A percentile compares a stretch with the other conserved stretches of the same genome.
phyloP scores from a whole-genome alignment of 2,797 vertebrate genomes.

The Enteromius thamalakanensis region DNA sequence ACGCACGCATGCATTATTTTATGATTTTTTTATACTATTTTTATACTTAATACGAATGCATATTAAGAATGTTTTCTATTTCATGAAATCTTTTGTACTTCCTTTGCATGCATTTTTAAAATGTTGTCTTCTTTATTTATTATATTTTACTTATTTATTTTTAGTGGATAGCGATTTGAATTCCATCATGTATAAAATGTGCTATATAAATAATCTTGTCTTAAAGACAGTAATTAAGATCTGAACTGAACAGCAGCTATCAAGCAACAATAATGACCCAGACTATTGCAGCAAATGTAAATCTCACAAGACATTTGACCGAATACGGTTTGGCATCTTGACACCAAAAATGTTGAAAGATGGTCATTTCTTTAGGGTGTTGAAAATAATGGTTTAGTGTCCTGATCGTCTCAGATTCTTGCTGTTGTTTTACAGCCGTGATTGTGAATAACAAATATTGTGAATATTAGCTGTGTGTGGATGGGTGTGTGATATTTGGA shows the following conservation, averaged over 20 bases:
- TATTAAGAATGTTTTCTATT: not conserved
- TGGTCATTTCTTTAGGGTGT: not conserved
- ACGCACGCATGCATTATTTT: not conserved
- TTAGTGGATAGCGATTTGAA: not conserved
- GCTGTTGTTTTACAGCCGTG: not conserved
- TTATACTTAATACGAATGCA: not conserved
- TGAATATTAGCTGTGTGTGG: constrained; percentile 34
- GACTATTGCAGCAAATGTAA: not conserved
- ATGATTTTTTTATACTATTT: not conserved
- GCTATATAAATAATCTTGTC: not conserved
- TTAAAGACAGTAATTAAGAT: not conserved
- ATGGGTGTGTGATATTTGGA: constrained; percentile 66
- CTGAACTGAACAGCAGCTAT: not conserved
- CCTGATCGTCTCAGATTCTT: not conserved
- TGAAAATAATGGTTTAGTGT: not conserved
- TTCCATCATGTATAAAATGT: not conserved
- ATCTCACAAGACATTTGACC: not conserved
- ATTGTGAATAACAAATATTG: constrained; percentile 17
- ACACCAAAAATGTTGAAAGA: not conserved
- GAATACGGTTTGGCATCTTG: not conserved
- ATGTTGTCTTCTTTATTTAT: not conserved
- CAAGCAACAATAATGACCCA: not conserved
- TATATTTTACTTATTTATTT: not conserved
- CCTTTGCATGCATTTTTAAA: not conserved
- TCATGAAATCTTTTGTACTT: not conserved